Conservation (phyloP, 2,797 vertebrate species). For the Otolemur crassicaudatus region DNA sequence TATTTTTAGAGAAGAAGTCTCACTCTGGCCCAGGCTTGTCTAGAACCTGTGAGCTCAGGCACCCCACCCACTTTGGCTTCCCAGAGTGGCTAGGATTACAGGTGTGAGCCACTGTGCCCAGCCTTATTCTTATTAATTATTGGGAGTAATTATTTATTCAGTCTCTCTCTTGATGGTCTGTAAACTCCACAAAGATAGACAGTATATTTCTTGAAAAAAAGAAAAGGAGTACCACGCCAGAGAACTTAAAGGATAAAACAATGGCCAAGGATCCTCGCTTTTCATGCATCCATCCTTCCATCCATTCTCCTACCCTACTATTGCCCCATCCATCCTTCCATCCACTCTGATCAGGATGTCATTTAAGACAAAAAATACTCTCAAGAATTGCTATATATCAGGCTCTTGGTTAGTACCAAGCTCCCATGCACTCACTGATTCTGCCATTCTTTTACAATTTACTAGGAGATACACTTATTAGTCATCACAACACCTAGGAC, state of each 20-base stretch:
- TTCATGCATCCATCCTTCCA: neutral
- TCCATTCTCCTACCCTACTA: neutral
- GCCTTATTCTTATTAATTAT: neutral
- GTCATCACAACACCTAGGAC: neutral
- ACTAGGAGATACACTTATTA: neutral
- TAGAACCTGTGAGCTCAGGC: too few relatives aligned
- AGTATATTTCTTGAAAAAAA: neutral
- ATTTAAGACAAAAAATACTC: neutral
- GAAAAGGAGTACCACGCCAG: neutral
- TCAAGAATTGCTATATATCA: neutral
- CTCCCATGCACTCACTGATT: neutral
- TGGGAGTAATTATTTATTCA: neutral
- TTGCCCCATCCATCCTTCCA: neutral
- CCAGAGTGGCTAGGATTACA: too few relatives aligned
- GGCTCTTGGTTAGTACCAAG: neutral
- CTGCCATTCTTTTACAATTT: slow-evolving; percentile 10
- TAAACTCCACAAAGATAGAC: neutral
- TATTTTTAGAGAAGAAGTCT: too few relatives aligned
- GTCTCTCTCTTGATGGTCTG: neutral
- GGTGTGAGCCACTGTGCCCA: too few relatives aligned
- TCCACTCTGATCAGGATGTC: neutral
- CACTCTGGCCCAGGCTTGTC: too few relatives aligned
- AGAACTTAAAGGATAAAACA: slow-evolving; percentile 4
- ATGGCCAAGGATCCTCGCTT: neutral
- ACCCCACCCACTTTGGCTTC: too few relatives aligned